Evolutionary conservation across 1,140 invertebrate species (phyloP).

Genomic region (Zaprionus ornatus): DNA sequence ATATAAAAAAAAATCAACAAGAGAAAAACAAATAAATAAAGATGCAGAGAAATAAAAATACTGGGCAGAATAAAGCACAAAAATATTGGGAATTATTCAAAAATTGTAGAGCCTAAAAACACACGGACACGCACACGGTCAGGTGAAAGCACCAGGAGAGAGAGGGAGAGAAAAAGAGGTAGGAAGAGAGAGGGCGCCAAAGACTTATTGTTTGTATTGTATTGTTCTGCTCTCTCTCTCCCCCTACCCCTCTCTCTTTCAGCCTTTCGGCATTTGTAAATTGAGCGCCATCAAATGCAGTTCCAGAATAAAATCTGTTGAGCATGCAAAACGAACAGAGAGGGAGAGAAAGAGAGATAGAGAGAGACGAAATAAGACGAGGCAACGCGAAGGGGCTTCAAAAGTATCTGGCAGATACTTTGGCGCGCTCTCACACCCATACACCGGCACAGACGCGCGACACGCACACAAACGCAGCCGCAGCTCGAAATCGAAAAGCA

Average conservation of each 20-base stretch:
- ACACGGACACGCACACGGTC: conserved; percentile 27
- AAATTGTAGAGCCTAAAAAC: conserved; percentile 29
- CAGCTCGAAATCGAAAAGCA: conserved; percentile 70
- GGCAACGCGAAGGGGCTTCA: conserved; percentile 32
- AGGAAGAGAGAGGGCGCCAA: background rate
- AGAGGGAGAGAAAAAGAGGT: conserved; percentile 10
- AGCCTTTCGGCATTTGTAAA: conserved; percentile 35
- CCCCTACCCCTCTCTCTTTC: conserved; percentile 10
- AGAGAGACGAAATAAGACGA: conserved; percentile 19
- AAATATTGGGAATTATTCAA: conserved; percentile 72
- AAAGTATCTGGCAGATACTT: conserved; percentile 53
- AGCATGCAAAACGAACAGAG: conserved; percentile 46
- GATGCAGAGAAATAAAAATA: conserved; percentile 50
- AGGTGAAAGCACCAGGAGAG: conserved; percentile 32
- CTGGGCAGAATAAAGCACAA: conserved; percentile 52
- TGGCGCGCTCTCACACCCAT: conserved; percentile 45
- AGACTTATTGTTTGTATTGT: background rate
- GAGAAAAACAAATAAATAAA: conserved; percentile 29
- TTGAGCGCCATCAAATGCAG: conserved; percentile 61
- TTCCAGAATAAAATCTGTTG: conserved; percentile 68
- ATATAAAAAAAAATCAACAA: conserved; percentile 45
- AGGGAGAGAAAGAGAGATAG: background rate
- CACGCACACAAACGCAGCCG: conserved; percentile 57
- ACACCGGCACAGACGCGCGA: conserved; percentile 22
- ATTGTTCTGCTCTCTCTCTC: background rate